Evolutionary conservation across 2,888 invertebrate genomes (phyloP).

Genomic region (Eurytoma californica): DNA sequence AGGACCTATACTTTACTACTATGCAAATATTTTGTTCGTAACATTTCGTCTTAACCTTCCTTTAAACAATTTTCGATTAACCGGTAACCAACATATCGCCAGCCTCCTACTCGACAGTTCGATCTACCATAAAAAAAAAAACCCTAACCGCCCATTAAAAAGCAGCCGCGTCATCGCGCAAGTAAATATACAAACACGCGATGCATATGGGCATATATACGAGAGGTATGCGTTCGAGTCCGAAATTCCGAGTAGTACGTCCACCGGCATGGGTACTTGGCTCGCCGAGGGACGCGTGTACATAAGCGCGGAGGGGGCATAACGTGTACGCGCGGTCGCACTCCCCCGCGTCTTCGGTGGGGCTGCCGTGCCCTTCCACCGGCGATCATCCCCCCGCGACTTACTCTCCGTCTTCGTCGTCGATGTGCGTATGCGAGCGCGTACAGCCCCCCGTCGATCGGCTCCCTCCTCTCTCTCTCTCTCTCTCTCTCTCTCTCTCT

Average conservation of each 20-base stretch:
- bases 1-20: no score
- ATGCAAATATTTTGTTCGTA: no score
- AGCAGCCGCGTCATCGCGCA: neutral
- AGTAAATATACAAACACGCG: no score
- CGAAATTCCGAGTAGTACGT: neutral
- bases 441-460: neutral
- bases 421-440: neutral
- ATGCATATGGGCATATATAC: neutral
- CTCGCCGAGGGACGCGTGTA: neutral
- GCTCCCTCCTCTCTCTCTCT: no score
- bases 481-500: constrained; percentile 14
- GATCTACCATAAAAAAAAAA: no score
- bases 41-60: no score
- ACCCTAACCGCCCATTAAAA: neutral
- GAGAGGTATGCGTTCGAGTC: neutral
- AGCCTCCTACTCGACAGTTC: no score
- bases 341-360: neutral
- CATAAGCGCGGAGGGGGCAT: neutral
- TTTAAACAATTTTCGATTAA: no score
- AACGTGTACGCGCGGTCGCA: neutral
- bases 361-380: constrained; percentile 22
- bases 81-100: no score
- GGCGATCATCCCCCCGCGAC: constrained; percentile 46
- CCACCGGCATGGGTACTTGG: neutral
- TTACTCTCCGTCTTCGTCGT: constrained; percentile 41